Percentiles rank a stretch among this genome's conserved stretches.
phyloP scores from a whole-genome alignment of 2,797 vertebrate species.

The Micropoecilia bifurca region DNA sequence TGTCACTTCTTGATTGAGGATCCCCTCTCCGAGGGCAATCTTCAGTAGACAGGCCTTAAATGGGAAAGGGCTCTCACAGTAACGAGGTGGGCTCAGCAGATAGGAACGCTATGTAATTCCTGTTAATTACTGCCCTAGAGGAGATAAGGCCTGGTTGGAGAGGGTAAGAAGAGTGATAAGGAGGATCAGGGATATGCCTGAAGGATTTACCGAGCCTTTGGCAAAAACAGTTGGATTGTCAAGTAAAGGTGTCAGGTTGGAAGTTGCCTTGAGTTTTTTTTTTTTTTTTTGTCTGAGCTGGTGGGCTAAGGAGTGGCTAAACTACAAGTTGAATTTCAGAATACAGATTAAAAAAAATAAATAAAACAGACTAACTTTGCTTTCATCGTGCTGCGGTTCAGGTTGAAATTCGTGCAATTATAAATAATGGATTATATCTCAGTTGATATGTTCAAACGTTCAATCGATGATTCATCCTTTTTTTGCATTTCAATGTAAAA shows the following conservation, averaged over 20 bases:
- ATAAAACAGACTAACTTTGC: not conserved
- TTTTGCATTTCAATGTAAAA: not conserved
- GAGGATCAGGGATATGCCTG: slow-evolving; percentile 65
- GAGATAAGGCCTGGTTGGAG: slow-evolving; percentile 73
- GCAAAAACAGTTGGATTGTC: slow-evolving; percentile 59
- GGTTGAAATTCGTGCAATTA: not conserved
- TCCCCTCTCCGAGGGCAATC: slow-evolving; percentile 61
- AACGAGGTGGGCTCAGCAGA: slow-evolving; percentile 66
- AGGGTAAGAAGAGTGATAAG: slow-evolving; percentile 71
- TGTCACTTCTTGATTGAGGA: slow-evolving; percentile 45
- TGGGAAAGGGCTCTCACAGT: slow-evolving; percentile 62
- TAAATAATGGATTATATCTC: not conserved
- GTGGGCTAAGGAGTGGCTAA: not conserved
- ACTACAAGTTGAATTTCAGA: not conserved
- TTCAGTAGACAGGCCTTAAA: slow-evolving; percentile 69
- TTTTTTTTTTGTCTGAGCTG: not conserved
- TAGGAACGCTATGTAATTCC: slow-evolving; percentile 74
- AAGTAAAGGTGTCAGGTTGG: slow-evolving; percentile 46
- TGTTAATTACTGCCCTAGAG: slow-evolving; percentile 79
- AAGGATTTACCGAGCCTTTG: slow-evolving; percentile 55
- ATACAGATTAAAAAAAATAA: not conserved
- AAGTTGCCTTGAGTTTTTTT: slow-evolving; percentile 25
- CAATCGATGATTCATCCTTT: not conserved
- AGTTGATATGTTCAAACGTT: not conserved
- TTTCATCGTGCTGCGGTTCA: not conserved